A percentile compares a stretch with the other conserved stretches of the same genome.
Evolutionary conservation across 2,113 vertebrate species (phyloP).

Genomic region (Limanda limanda): DNA sequence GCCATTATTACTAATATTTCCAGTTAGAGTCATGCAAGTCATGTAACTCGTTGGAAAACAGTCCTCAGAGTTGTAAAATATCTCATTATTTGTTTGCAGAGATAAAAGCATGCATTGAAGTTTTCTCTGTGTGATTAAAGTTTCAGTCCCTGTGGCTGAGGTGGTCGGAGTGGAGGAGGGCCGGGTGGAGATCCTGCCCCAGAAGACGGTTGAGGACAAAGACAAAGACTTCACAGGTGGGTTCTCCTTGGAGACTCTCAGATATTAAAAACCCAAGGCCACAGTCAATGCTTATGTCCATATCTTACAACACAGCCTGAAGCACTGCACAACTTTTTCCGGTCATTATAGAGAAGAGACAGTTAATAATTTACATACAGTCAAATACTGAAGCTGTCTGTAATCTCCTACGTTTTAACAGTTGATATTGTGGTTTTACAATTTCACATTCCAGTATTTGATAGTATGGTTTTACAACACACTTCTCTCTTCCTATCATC

Average conservation of each 20-base stretch:
- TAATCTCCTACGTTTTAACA: background rate
- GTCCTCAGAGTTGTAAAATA: background rate
- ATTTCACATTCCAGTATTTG: background rate
- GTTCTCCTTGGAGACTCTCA: constrained; percentile 15
- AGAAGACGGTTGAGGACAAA: constrained; percentile 75
- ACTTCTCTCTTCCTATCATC: constrained; percentile 9
- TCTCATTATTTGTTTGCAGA: background rate
- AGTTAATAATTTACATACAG: constrained; percentile 4
- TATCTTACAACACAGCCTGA: background rate
- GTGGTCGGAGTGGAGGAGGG: constrained; percentile 81
- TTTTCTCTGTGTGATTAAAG: constrained; percentile 54
- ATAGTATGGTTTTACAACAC: background rate
- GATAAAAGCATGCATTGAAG: background rate
- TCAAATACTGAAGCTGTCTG: background rate
- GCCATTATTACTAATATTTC: background rate
- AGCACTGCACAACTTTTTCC: background rate
- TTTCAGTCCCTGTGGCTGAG: constrained; percentile 80
- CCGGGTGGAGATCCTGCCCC: constrained; percentile 75
- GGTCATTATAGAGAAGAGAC: background rate
- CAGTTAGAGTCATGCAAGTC: background rate
- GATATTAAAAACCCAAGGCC: background rate
- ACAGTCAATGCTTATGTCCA: background rate
- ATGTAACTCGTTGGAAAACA: too few relatives aligned
- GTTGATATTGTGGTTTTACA: background rate
- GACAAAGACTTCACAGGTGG: constrained; percentile 83